Evolutionary conservation across 2,888 invertebrate genomes (phyloP).

Genomic region (Julus scanicus): DNA sequence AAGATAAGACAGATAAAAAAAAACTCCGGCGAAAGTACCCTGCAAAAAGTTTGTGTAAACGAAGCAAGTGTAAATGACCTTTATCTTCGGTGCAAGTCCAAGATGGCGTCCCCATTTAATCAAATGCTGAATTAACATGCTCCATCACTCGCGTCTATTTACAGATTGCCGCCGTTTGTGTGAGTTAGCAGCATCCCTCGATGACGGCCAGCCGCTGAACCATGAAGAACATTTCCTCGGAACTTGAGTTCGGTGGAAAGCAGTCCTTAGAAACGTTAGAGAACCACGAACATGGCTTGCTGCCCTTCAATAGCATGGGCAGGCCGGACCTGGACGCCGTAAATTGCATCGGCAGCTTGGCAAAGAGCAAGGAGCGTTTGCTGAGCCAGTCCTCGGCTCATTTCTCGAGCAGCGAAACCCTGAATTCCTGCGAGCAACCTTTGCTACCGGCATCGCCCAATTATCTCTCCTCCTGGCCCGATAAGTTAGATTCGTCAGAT

Average conservation of each 20-base stretch:
- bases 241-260: constrained; percentile 45
- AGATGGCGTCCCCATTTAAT: constrained; percentile 38
- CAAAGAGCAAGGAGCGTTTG: constrained; percentile 13
- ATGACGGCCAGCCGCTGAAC: background rate
- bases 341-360: background rate
- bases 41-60: constrained; percentile 11
- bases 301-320: constrained; percentile 30
- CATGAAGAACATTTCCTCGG: constrained; percentile 51
- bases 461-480: constrained; percentile 25
- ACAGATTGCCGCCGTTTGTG: background rate
- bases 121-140: background rate
- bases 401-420: constrained; percentile 6
- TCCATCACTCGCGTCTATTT: constrained; percentile 5
- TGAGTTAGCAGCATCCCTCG: background rate
- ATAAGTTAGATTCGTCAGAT: background rate
- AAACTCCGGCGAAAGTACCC: background rate
- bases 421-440: constrained; percentile 39
- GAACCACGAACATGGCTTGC: constrained; percentile 20
- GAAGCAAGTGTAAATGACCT: constrained; percentile 44
- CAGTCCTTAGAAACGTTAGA: constrained; percentile 15
- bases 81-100: constrained; percentile 39
- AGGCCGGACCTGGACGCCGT: background rate
- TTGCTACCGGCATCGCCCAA: background rate
- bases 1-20: constrained; percentile 17
- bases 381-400: background rate